These are phyloP conservation scores for Chironomus riparius DNA, from an alignment of 2,888 invertebrate genomes.

Conservation along the genomic window DNA sequence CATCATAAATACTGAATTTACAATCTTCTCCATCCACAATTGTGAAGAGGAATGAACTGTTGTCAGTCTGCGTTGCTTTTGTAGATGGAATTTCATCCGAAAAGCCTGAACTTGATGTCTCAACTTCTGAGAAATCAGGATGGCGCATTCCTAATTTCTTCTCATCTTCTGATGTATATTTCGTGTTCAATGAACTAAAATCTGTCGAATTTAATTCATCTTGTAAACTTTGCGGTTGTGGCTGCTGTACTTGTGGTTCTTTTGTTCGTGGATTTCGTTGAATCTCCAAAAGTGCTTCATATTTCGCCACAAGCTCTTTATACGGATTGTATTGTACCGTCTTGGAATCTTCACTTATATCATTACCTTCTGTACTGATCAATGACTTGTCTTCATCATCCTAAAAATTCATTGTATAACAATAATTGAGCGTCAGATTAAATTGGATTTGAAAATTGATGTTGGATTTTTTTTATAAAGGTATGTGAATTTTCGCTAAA, in stretches of 20 bases:
- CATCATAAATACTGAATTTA: slow-evolving; percentile 52
- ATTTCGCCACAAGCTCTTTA: slow-evolving; percentile 73
- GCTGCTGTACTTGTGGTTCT: slow-evolving; percentile 36
- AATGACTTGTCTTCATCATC: neutral
- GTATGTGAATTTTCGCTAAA: neutral
- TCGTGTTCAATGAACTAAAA: slow-evolving; percentile 54
- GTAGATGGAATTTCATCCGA: slow-evolving; percentile 70
- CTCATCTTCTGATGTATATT: slow-evolving; percentile 57
- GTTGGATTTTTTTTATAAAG: neutral
- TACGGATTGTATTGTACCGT: slow-evolving; percentile 57
- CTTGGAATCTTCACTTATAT: slow-evolving; percentile 29
- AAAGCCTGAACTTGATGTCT: slow-evolving; percentile 76
- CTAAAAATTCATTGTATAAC: neutral
- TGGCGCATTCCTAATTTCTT: slow-evolving; percentile 43
- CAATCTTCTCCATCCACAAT: slow-evolving; percentile 80
- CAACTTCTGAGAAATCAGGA: slow-evolving; percentile 75
- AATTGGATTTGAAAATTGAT: too few species aligned
- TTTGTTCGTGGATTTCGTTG: slow-evolving; percentile 54
- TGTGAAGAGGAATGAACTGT: slow-evolving; percentile 68
- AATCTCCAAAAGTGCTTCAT: slow-evolving; percentile 70
- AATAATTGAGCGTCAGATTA: neutral
- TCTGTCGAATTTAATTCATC: slow-evolving; percentile 72
- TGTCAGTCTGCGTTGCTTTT: slow-evolving; percentile 74
- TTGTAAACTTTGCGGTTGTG: slow-evolving; percentile 46
- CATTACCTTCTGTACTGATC: slow-evolving; percentile 32